Base-by-base conservation (phyloP, 2,888 invertebrate species). In the Sinelater perroti region DNA sequence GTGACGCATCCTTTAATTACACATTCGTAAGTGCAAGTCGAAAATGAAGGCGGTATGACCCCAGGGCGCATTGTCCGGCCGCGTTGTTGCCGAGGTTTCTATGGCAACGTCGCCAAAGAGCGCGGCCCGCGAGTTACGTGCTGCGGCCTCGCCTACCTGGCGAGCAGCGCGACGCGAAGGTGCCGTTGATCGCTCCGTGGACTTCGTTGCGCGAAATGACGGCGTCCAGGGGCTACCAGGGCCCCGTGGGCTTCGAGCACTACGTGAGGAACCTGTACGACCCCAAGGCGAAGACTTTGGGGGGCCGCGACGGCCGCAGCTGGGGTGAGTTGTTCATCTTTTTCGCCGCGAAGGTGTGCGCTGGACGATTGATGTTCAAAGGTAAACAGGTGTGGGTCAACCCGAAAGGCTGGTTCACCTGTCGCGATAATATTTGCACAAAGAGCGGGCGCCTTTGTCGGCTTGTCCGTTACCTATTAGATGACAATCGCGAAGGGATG, bases 241-340 rank as follows among this genome's bases (percentile, higher is more conserved):
- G 33, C 13, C 35, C 10, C 6, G n/a, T n/a, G n/a, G 30, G 20
- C 8, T 11, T 52, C n/a, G 24, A 26, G 4, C 30, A 17, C 31
- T 54, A 44, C 11, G n/a, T 17, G 6, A 17, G 40, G 0, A 40
- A 16, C 20, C 53, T 85, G 11, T 83, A 82, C 70, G 83, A 89
- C 66, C 77, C 83, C 0, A 80, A 82, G 45, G 82, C 85, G 21
- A 82, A 85, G 31, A 86, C 84, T 13, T 81, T 87, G 57, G 73
- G 87, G 58, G 87, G 87, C 1, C 80, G 87, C 45, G 84, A 86
- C 36, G 79, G 81, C 11, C 75, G 78, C 59, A 80, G 86, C 75
- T 89, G 89, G 89, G 87, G 89, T 89, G 78, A 86, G 85, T 75
- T 55, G n/a, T n/a, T n/a, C n/a, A n/a, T n/a, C n/a, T n/a, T n/a